These are phyloP conservation scores for Chelonia mydas DNA, from an alignment of 2,797 vertebrate species.

Conservation along the genomic window DNA sequence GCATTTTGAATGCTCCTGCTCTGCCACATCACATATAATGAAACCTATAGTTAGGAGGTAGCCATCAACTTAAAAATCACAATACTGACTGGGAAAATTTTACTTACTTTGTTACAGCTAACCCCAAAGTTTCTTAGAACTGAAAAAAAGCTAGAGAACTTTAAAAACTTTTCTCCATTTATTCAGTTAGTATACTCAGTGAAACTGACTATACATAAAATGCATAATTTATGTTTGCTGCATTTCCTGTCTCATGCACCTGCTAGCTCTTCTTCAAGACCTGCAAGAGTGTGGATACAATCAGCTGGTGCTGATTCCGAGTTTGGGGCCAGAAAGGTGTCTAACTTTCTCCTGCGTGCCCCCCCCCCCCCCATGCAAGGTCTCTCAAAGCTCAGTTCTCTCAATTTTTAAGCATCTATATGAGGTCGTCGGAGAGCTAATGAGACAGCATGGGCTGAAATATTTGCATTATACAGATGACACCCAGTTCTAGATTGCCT, in stretches of 20 bases:
- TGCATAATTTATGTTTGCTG: not conserved
- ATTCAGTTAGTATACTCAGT: not conserved
- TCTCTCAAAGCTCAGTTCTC: not conserved
- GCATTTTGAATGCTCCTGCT: not conserved
- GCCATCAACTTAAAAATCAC: not conserved
- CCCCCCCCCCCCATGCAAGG: not conserved
- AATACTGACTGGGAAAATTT: not conserved
- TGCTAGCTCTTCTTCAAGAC: not conserved
- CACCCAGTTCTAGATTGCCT: not conserved
- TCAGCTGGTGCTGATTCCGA: not conserved
- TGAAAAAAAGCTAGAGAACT: not conserved
- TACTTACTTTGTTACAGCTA: not conserved
- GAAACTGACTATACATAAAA: not conserved
- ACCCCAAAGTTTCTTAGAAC: not conserved
- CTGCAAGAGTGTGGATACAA: not conserved
- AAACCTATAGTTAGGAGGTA: not conserved
- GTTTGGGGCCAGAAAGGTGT: not conserved
- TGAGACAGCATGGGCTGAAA: not conserved
- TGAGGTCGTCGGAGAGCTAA: not conserved
- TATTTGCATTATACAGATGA: not conserved
- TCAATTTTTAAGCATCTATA: not conserved
- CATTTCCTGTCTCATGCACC: rapidly evolving
- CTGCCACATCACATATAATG: not conserved
- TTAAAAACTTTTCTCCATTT: not conserved
- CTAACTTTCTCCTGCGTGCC: too few species aligned